Base-by-base conservation (phyloP, 2,888 invertebrate species). In the Trissolcus brochymenae region DNA sequence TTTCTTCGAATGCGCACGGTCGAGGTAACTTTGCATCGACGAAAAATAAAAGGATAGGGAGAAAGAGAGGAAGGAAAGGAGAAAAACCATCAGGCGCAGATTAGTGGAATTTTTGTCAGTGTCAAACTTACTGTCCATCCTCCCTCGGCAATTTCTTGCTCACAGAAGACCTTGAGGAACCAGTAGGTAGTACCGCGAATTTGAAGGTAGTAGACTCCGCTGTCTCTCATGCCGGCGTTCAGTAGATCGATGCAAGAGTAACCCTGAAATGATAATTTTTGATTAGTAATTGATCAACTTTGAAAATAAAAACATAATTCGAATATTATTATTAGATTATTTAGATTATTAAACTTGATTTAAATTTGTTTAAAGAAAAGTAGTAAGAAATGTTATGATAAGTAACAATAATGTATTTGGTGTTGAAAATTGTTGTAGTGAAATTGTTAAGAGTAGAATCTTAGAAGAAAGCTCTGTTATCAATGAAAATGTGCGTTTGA, bases 81-180 rank as follows among this genome's bases (percentile, higher is more conserved):
- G 6, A 14, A 46, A 16, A 13, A 46, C n/a, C n/a, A 46, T 46
- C 9, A 14, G 14, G 11, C 11, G 11, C 46, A 14, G 1, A 46
- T 46, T 16, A 1, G 21, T 19, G 51, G 17, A 21, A 51, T 17
- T 51, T 16, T 51, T 35, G 35, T 9, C 11, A 14, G 16, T 9
- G 46, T 53, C 41, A 61, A 65, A 90, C 93, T 93, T 91, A 97
- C 97, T 90, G 96, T 97, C 97, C 97, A 97, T 66, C 97, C 97
- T 70, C 97, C 97, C 84, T 96, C 96, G 41, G 95, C 94, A 13
- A 95, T 91, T 86, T 95, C 95, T 89, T 97, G 96, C 85, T 97
- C 96, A 88, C 97, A 97, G 90, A 92, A 96, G 16, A 96, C 96
- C 88, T 96, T 96, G 79, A 96, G 91, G 91, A 96, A 97, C 96